A percentile compares a stretch with the other conserved stretches of the same genome.
Evolutionary conservation across 2,113 vertebrate species (phyloP).

Genomic region (Podilymbus podiceps): DNA sequence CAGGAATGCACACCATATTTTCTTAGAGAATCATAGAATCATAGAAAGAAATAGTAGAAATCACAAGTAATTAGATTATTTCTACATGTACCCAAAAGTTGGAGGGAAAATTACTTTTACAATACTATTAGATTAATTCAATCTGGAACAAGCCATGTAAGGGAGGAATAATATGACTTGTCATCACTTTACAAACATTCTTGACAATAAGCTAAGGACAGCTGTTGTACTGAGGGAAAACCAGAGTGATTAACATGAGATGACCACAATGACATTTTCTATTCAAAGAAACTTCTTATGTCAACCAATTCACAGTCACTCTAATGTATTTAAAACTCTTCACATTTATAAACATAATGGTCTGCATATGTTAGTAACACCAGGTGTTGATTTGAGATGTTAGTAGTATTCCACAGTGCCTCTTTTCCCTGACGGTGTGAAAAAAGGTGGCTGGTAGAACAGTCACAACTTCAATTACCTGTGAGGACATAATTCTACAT

Average conservation of each 20-base stretch:
- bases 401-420: not conserved
- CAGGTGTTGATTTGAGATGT: not conserved
- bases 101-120: not conserved
- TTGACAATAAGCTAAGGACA: not conserved
- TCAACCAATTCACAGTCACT: not conserved
- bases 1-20: not conserved
- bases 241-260: not conserved
- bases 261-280: not conserved
- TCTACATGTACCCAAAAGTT: not conserved
- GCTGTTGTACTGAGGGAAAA: not conserved
- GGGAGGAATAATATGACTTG: not conserved
- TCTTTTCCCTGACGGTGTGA: not conserved
- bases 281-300: not conserved
- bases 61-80: not conserved
- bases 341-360: not conserved
- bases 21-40: too few species aligned
- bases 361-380: not conserved
- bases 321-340: not conserved
- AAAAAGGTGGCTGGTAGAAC: not conserved
- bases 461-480: not conserved
- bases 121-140: not conserved
- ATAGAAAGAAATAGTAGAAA: too few species aligned
- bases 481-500: not conserved
- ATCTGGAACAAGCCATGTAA: not conserved
- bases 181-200: not conserved